Conservation (phyloP, 2,113 vertebrate genomes). For the Blennius ocellaris region DNA sequence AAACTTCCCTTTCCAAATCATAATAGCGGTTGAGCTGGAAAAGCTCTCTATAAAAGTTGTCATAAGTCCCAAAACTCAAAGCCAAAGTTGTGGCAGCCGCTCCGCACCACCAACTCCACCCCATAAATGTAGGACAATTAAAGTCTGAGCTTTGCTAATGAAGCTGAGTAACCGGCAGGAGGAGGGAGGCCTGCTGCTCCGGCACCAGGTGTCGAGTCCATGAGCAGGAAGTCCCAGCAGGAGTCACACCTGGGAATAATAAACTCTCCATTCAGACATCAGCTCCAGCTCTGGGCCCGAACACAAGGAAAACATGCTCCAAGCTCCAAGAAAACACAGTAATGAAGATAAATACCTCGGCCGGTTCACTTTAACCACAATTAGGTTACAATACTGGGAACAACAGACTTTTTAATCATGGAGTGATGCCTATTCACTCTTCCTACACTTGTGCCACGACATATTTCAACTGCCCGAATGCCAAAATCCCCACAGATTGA, state of each 20-base stretch:
- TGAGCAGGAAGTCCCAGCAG: conserved; percentile 61
- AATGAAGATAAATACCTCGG: not conserved
- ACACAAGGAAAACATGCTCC: not conserved
- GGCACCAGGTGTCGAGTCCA: conserved; percentile 61
- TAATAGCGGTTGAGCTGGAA: no score
- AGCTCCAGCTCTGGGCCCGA: conserved; percentile 2
- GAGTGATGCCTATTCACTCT: not conserved
- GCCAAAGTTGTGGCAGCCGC: conserved; percentile 41
- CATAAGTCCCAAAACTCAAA: not conserved
- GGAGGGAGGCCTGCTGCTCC: conserved; percentile 35
- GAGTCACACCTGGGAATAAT: conserved; percentile 70
- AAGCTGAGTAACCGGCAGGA: conserved; percentile 58
- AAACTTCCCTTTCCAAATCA: no score
- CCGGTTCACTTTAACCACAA: not conserved
- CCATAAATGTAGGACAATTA: conserved; percentile 66
- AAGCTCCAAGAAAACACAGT: not conserved
- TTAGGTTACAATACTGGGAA: not conserved
- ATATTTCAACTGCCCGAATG: not conserved
- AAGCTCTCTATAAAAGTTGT: no score
- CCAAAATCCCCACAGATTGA: not conserved
- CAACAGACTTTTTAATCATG: not conserved
- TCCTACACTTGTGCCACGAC: no score
- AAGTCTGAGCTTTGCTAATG: conserved; percentile 51
- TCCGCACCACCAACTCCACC: conserved; percentile 17
- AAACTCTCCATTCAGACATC: conserved; percentile 36